phyloP scores from a whole-genome alignment of 2,113 vertebrate species.

The Mystacornis crossleyi region DNA sequence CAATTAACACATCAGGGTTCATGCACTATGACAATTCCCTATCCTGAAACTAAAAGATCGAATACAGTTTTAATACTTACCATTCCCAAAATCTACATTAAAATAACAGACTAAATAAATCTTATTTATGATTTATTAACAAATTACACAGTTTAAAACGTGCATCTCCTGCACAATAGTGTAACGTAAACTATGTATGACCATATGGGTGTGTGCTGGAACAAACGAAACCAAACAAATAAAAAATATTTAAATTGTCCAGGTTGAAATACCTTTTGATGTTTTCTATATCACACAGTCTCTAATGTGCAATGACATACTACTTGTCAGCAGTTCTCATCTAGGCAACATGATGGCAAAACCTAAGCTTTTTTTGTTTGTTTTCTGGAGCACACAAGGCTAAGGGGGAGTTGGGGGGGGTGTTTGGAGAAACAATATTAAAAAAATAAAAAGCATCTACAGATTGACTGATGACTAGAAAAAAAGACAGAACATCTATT shows the following conservation, averaged over 20 bases:
- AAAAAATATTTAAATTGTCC: background rate
- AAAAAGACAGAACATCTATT: background rate
- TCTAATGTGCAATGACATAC: background rate
- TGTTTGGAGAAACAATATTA: background rate
- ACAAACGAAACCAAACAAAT: background rate
- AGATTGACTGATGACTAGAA: background rate
- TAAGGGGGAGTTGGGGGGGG: fast-evolving
- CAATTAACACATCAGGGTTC: background rate
- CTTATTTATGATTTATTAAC: background rate
- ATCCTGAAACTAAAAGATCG: background rate
- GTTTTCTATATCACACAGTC: background rate
- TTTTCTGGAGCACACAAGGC: background rate
- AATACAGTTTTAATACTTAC: background rate
- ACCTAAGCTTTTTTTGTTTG: background rate
- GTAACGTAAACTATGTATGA: background rate
- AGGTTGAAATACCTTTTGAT: background rate
- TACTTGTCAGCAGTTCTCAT: background rate
- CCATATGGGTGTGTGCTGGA: background rate
- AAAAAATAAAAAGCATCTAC: background rate
- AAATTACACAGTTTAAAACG: background rate
- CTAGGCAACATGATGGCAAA: background rate
- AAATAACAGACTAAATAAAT: background rate
- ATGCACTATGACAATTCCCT: background rate
- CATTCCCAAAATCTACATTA: background rate
- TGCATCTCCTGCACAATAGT: background rate